phyloP scores from a whole-genome alignment of 2,888 invertebrate species.

The Lasioglossum vierecki region DNA sequence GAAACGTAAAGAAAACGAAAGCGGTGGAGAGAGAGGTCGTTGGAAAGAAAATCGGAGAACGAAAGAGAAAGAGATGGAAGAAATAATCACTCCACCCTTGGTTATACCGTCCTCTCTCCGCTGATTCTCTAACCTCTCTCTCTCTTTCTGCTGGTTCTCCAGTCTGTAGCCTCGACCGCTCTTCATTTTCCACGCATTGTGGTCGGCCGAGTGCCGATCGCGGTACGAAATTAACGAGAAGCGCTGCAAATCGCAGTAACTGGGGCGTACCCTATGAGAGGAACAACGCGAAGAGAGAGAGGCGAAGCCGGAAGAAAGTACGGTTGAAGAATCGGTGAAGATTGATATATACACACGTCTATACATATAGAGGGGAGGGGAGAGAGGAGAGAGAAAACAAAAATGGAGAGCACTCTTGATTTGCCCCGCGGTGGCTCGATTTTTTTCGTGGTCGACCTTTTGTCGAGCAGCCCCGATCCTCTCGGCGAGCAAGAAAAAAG shows the following conservation, averaged over 20 bases:
- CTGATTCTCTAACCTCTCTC: neutral
- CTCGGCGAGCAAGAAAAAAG: slow-evolving; percentile 39
- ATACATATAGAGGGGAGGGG: neutral
- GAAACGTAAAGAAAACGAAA: slow-evolving; percentile 42
- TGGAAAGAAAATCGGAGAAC: neutral
- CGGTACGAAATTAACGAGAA: slow-evolving; percentile 36
- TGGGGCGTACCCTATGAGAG: slow-evolving; percentile 59
- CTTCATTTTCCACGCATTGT: slow-evolving; percentile 38
- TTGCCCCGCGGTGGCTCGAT: slow-evolving; percentile 56
- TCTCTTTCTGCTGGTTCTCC: slow-evolving; percentile 20
- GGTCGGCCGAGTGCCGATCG: slow-evolving; percentile 29
- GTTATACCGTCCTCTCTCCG: neutral
- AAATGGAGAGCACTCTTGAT: slow-evolving; percentile 61
- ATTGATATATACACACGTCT: neutral
- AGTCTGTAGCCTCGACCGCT: slow-evolving; percentile 25
- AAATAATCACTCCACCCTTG: slow-evolving; percentile 29
- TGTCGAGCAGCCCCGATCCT: slow-evolving; percentile 55
- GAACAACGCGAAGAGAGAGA: neutral
- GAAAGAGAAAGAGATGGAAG: slow-evolving; percentile 21
- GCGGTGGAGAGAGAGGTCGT: neutral
- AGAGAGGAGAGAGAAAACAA: neutral
- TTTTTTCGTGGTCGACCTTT: slow-evolving; percentile 64
- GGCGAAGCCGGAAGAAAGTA: neutral
- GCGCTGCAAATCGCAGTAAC: slow-evolving; percentile 64
- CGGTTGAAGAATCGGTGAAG: slow-evolving; percentile 8